phyloP scores from a whole-genome alignment of 2,797 vertebrate species.

The Vultur gryphus region DNA sequence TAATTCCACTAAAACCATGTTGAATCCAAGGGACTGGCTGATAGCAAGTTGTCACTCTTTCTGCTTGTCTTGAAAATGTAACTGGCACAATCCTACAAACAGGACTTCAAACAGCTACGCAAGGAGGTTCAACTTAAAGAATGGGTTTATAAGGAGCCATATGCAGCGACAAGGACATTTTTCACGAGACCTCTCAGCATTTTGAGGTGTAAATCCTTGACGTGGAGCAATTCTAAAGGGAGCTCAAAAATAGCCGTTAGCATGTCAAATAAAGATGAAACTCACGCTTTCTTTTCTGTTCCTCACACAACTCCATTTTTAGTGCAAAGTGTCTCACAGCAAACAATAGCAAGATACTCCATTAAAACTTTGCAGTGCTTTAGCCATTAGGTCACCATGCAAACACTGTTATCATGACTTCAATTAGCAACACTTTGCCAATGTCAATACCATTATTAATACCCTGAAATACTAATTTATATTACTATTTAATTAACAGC shows the following conservation, averaged over 20 bases:
- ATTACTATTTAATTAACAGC: slow-evolving; percentile 7
- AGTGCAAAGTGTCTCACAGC: background rate
- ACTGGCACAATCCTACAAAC: background rate
- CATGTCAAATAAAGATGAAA: background rate
- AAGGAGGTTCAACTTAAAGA: background rate
- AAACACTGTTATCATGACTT: background rate
- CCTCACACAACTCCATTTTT: background rate
- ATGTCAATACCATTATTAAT: background rate
- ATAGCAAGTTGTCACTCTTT: background rate
- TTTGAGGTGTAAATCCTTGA: background rate
- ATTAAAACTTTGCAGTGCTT: background rate
- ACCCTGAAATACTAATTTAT: background rate
- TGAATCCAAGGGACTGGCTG: background rate
- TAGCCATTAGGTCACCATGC: background rate
- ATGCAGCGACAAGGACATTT: background rate
- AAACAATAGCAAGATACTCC: background rate
- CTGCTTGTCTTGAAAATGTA: background rate
- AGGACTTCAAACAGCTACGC: background rate
- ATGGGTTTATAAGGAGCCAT: background rate
- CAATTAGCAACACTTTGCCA: background rate
- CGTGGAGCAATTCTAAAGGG: background rate
- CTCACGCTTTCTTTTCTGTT: background rate
- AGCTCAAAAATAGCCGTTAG: background rate
- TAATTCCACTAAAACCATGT: slow-evolving; percentile 37
- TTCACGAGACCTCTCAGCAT: background rate